Conservation (phyloP, 2,113 vertebrate species). For the Pelmatolapia mariae region DNA sequence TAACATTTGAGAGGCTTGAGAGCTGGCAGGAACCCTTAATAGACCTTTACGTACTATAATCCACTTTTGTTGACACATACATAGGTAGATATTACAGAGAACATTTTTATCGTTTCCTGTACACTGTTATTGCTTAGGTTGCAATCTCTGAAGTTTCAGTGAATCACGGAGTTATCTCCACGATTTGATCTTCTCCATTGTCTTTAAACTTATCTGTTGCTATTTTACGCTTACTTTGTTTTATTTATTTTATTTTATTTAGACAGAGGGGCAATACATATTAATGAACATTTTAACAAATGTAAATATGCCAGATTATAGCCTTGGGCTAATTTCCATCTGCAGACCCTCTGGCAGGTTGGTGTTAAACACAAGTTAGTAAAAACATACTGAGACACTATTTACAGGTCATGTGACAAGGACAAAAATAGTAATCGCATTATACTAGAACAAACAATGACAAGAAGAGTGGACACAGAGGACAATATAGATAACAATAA, state of each 20-base stretch:
- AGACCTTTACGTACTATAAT: background rate
- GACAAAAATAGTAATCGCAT: background rate
- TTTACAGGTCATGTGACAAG: background rate
- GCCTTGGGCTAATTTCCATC: background rate
- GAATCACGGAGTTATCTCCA: constrained; percentile 3
- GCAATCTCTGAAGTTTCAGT: constrained; percentile 24
- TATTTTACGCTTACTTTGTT: background rate
- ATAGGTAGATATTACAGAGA: background rate
- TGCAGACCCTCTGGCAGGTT: background rate
- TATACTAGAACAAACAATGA: background rate
- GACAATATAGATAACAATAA: background rate
- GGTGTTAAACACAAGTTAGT: background rate
- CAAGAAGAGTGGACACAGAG: background rate
- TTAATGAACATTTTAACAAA: background rate
- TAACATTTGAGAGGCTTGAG: background rate
- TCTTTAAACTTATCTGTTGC: background rate
- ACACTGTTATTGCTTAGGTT: background rate
- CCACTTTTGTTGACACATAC: background rate
- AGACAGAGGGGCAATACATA: background rate
- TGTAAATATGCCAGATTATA: background rate
- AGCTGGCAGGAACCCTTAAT: background rate
- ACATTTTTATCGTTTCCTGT: background rate
- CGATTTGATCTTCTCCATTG: background rate
- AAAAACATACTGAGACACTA: background rate
- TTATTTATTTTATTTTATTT: background rate